phyloP scores from a whole-genome alignment of 2,797 vertebrate genomes.

The Molossus molossus region DNA sequence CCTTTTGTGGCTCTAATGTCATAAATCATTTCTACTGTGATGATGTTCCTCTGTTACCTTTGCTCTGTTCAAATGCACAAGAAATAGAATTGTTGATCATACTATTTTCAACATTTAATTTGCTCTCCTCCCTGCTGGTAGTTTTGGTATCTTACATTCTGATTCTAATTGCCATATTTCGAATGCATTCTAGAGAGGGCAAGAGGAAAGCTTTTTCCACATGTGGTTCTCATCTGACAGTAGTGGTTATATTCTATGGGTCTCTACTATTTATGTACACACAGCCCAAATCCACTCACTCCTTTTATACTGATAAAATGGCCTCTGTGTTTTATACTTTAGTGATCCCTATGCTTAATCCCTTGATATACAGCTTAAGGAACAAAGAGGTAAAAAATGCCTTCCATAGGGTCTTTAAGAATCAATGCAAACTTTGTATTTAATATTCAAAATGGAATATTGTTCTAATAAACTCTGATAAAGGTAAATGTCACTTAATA shows the following conservation, averaged over 20 bases:
- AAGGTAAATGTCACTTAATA: not conserved
- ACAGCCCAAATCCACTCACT: slow-evolving; percentile 66
- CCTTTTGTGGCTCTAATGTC: slow-evolving; percentile 75
- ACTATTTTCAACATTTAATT: slow-evolving; percentile 75
- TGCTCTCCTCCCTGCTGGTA: slow-evolving; percentile 65
- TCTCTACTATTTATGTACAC: slow-evolving; percentile 69
- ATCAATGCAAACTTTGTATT: not conserved
- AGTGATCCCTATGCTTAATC: slow-evolving; percentile 71
- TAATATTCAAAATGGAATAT: not conserved
- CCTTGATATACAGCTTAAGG: slow-evolving; percentile 75
- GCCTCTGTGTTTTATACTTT: slow-evolving; percentile 73
- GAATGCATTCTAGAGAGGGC: slow-evolving; percentile 62
- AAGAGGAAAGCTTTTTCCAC: slow-evolving; percentile 73
- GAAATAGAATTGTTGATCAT: slow-evolving; percentile 71
- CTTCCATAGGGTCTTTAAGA: slow-evolving; percentile 30
- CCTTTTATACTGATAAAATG: slow-evolving; percentile 68
- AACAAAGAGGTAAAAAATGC: slow-evolving; percentile 79
- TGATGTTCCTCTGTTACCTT: slow-evolving; percentile 63
- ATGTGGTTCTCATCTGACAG: slow-evolving; percentile 64
- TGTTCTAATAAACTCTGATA: not conserved
- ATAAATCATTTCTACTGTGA: slow-evolving; percentile 84
- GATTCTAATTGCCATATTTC: slow-evolving; percentile 48
- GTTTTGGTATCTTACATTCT: slow-evolving; percentile 67
- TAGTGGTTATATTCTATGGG: slow-evolving; percentile 74
- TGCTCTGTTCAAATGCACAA: slow-evolving; percentile 71